Evolutionary conservation across 2,113 vertebrate genomes (phyloP).

Genomic region (Poeciliopsis turrubarensis): DNA sequence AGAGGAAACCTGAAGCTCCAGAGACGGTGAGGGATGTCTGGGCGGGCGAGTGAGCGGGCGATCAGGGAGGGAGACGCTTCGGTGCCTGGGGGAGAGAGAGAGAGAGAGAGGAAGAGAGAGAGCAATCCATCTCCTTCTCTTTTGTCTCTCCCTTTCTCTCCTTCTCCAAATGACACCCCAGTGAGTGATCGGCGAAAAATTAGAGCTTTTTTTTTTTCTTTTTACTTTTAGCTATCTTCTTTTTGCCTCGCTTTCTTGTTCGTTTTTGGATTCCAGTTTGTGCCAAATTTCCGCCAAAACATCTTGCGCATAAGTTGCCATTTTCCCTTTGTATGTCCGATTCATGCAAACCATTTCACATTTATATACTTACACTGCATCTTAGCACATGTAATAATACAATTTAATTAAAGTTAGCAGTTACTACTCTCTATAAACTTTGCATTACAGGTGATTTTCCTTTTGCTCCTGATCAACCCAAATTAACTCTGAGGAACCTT

Average conservation of each 20-base stretch:
- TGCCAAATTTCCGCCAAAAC: background rate
- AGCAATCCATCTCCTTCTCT: constrained; percentile 25
- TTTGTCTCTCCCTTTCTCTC: constrained; percentile 19
- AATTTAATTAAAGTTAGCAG: background rate
- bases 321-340: background rate
- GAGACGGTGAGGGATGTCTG: constrained; percentile 55
- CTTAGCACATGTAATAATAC: background rate
- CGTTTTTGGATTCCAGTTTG: background rate
- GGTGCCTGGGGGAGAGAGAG: constrained; percentile 55
- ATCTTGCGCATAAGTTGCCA: background rate
- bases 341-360: background rate
- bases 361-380: background rate
- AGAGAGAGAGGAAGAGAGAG: constrained; percentile 42
- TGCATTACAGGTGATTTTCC: background rate
- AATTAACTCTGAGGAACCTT: background rate
- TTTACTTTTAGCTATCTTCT: background rate
- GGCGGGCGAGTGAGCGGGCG: constrained; percentile 20
- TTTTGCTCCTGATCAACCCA: no score
- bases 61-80: constrained; percentile 60
- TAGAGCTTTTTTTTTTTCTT: constrained; percentile 25
- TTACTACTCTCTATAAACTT: background rate
- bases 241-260: background rate
- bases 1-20: constrained; percentile 69
- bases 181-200: constrained; percentile 65
- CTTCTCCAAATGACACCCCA: constrained; percentile 58